Evolutionary conservation across 2,888 invertebrate species (phyloP), one percentile per base, ranked within the genome.

Genomic region (Heteromyza rotundicornis): DNA sequence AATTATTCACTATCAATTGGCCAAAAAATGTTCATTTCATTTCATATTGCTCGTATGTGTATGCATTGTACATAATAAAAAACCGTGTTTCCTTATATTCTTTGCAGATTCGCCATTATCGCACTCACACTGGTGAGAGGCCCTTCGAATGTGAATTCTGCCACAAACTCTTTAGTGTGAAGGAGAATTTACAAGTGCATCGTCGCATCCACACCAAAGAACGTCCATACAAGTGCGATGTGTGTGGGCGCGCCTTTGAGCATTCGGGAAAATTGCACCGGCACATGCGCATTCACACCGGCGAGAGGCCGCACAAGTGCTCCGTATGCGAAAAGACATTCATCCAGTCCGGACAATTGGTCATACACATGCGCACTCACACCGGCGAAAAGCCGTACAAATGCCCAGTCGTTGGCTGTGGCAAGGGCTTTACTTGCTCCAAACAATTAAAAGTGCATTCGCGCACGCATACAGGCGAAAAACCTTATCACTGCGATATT

Each of bases 61-160:
- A n/a, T n/a, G 1, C 1, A 10, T 27, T 27, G 27, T 27, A 27
- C 27, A 27, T 27, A 27, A 7, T n/a, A n/a, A n/a, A n/a, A n/a
- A n/a, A 49, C 17, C 22, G 44, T 32, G 1, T 51, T 20, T 49
- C 20, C 5, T 52, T 3, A 35, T 27, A 7, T 27, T 27, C 10
- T 27, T 27, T 8, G 7, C 60, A 83, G 83, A 83, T 82, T 61
- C 89, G 95, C 52, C 95, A 95, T 79, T 94, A 94, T 81, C 87
- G 95, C 64, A 95, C 94, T 10, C 95, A 95, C 80, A 95, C 95
- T 22, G 95, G 95, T 36, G 95, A 95, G 80, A 89, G 95, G 72
- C 95, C 95, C 1, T 95, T 94, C 81, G 89, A 92, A 81, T 95
- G 95, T 83, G 95, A 95, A 81, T 94, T 92, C 82, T 95, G 95